These are phyloP conservation scores for Drosophila yooni DNA, from an alignment of 2,888 invertebrate species.

Conservation along the genomic window DNA sequence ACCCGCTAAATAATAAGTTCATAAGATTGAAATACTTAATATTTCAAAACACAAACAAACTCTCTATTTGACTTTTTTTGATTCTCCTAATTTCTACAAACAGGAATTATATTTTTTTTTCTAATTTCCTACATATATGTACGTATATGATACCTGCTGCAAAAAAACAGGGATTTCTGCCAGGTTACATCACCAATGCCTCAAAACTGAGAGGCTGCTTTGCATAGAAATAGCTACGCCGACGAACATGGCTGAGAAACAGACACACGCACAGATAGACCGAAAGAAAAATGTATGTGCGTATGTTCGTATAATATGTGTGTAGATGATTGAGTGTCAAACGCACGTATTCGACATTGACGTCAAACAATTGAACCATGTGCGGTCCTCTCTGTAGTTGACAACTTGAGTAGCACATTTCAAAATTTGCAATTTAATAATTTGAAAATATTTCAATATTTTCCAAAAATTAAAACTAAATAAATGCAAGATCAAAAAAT, in stretches of 20 bases:
- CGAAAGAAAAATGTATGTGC: not conserved
- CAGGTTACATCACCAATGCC: constrained; percentile 18
- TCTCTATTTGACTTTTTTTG: not conserved
- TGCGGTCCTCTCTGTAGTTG: constrained; percentile 11
- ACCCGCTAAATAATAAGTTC: not conserved
- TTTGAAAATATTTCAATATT: not conserved
- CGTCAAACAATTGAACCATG: constrained; percentile 16
- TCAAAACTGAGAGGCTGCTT: constrained; percentile 7
- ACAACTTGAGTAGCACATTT: constrained; percentile 11
- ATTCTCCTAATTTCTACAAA: not conserved
- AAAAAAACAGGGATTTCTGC: constrained; percentile 10
- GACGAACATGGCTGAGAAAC: constrained; percentile 7
- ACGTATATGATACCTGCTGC: not conserved
- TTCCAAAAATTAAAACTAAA: not conserved
- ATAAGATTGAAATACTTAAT: not conserved
- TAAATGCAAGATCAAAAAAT: not conserved
- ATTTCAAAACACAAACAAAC: not conserved
- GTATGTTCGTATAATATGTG: not conserved
- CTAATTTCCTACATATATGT: not conserved
- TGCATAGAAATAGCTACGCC: constrained; percentile 10
- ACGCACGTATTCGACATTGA: constrained; percentile 19
- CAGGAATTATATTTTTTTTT: not conserved
- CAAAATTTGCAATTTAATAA: constrained; percentile 1
- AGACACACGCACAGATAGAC: not conserved
- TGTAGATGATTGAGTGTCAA: constrained; percentile 13